Base-by-base conservation (phyloP, 1,140 invertebrate species). In the Drosophila rhopaloa region DNA sequence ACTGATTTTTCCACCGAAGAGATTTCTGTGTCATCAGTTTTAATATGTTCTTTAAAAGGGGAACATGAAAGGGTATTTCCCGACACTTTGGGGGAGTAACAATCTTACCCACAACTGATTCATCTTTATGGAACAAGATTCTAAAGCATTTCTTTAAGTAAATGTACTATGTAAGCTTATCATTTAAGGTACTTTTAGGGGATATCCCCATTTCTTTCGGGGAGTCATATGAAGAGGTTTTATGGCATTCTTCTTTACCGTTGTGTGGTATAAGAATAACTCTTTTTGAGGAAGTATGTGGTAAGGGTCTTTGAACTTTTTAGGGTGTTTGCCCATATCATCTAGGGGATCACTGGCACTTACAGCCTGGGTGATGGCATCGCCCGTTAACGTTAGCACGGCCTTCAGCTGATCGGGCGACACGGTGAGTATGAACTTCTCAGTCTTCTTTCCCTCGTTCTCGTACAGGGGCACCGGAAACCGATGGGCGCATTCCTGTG, bases 301-400 rank as follows among this genome's bases (percentile, higher is more conserved):
- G 13, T 40, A n/a, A 4, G 0, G 2, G 24, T 24, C 3, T 24
- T 3, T 24, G 3, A 24, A 24, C 24, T 24, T 24, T 24, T 19
- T 19, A 19, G 38, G 38, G 11, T 5, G 38, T 40, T 14, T 3
- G 8, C 4, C 16, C 11, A 6, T 29, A 6, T n/a, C 35, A 9
- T 5, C 2, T 5, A 0, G 50, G 14, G 8, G 29, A 14, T 16
- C 7, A 11, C 2, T 19, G 32, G 14, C 5, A 35, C 77, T 95
- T 94, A 97, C 97, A 61, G 97, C 97, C 94, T 97, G 96, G 70
- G 96, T 97, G 76, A 98, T 98, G 90, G 97, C 97, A 92, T 98
- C 97, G 47, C 97, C 97, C 46, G 96, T 96, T 37, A 98, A 93
- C 19, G 97, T 97, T 14, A 97, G 95, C 61, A 97, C 95, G 93